These are phyloP conservation scores for Meloe dianella DNA, from an alignment of 2,888 invertebrate species.

Conservation along the genomic window DNA sequence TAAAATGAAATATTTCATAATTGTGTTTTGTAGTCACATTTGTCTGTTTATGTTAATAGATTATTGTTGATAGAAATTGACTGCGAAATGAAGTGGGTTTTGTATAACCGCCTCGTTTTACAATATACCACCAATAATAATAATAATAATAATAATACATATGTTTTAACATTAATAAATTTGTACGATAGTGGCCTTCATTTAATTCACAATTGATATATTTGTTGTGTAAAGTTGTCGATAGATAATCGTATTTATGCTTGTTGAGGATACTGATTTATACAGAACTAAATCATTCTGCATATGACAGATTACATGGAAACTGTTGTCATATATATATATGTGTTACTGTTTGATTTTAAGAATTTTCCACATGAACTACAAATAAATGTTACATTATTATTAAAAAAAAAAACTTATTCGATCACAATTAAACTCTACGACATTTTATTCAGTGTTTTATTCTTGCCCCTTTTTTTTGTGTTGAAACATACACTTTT, in stretches of 20 bases:
- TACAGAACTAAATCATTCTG: constrained; percentile 33
- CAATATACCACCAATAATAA: not conserved
- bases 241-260: constrained; percentile 32
- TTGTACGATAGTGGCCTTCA: not conserved
- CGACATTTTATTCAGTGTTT: not conserved
- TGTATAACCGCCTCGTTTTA: not conserved
- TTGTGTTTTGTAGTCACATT: not conserved
- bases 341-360: not conserved
- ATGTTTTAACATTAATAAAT: not conserved
- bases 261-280: constrained; percentile 33
- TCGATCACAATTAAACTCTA: not conserved
- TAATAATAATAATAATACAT: not conserved
- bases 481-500: constrained; percentile 17
- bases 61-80: constrained; percentile 9
- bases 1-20: not conserved
- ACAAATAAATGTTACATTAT: not conserved
- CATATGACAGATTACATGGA: constrained; percentile 34
- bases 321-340: constrained; percentile 26
- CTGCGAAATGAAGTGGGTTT: not conserved
- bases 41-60: constrained; percentile 1
- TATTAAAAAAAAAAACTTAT: not conserved
- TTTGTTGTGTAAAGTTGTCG: constrained; percentile 30
- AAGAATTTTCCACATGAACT: not conserved
- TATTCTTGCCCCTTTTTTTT: not conserved
- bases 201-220: constrained; percentile 25